Conservation (phyloP, 2,113 vertebrate genomes). For the Notarius lentiginosus region DNA sequence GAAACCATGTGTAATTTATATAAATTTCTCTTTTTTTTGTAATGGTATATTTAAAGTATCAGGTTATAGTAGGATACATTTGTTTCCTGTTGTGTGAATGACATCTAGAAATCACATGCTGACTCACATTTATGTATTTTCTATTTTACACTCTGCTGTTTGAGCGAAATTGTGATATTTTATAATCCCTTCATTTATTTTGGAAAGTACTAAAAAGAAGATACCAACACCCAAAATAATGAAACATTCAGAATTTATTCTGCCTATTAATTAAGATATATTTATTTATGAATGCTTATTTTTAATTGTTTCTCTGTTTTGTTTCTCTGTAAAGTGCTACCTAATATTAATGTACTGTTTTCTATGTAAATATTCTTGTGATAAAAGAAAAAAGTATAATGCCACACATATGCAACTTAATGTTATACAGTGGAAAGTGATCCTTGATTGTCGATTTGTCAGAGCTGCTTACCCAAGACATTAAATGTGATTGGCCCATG, state of each 20-base stretch:
- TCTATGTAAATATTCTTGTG: background rate
- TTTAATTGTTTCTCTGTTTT: background rate
- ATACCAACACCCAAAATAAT: background rate
- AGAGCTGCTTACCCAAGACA: constrained; percentile 73
- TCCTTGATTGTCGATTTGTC: background rate
- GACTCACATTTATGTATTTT: background rate
- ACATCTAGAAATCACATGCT: background rate
- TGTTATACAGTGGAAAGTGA: background rate
- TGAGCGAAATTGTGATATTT: background rate
- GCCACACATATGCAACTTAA: background rate
- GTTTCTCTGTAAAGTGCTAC: background rate
- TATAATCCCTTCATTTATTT: background rate
- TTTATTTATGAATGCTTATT: background rate
- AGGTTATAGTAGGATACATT: background rate
- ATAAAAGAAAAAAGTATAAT: background rate
- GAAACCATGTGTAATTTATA: background rate
- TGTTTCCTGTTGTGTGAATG: background rate
- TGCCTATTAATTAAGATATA: background rate
- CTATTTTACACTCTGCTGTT: background rate
- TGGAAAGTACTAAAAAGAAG: background rate
- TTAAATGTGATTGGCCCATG: constrained; percentile 68
- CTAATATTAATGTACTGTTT: background rate
- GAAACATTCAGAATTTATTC: background rate
- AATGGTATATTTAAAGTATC: background rate
- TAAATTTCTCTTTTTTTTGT: background rate